These are phyloP conservation scores for Cavia porcellus DNA, from an alignment of 2,113 vertebrate species.

Conservation along the genomic window DNA sequence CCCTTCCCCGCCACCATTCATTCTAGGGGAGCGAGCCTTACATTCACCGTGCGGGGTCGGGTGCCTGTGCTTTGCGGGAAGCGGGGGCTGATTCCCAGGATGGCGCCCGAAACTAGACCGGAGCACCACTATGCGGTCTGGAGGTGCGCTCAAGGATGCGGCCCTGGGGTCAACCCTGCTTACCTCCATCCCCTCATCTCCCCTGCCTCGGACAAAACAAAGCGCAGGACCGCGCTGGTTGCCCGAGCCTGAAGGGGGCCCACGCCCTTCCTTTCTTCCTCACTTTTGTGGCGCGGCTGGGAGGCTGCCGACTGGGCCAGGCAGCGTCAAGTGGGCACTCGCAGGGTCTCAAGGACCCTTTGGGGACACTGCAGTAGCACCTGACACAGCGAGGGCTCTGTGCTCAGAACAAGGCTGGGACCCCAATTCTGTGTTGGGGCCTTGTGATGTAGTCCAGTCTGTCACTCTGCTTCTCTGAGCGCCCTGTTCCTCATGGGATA, in stretches of 20 bases:
- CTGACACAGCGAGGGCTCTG: background rate
- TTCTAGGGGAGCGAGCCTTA: background rate
- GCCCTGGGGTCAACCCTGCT: background rate
- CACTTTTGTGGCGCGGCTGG: background rate
- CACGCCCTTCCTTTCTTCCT: background rate
- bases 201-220: background rate
- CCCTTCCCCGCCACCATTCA: background rate
- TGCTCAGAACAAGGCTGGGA: background rate
- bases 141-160: background rate
- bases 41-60: background rate
- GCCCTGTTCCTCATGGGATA: background rate
- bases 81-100: rapidly evolving
- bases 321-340: background rate
- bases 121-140: background rate
- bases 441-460: background rate
- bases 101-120: background rate
- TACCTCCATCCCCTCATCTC: background rate
- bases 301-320: background rate
- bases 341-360: background rate
- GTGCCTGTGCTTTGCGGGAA: background rate
- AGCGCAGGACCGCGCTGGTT: too few species aligned
- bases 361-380: background rate
- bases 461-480: background rate
- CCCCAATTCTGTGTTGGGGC: background rate
- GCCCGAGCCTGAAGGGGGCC: background rate